Base-by-base conservation (phyloP, 2,888 invertebrate genomes). In the Oligia fasciuncula region DNA sequence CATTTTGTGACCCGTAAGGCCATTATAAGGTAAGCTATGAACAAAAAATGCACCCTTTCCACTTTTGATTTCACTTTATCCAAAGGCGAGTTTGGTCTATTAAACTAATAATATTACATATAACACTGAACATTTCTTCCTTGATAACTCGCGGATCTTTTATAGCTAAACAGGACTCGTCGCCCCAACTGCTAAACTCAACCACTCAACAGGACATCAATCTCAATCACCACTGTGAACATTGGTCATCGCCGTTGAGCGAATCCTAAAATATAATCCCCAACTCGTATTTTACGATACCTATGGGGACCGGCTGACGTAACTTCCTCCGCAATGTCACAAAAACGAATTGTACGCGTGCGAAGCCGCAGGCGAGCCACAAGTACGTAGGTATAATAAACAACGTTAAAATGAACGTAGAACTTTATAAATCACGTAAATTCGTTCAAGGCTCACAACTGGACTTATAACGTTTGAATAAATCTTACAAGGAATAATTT, bases 401-500 rank as follows among this genome's bases (percentile, higher is more conserved):
- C 77, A 80, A 80, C 73, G 72, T 83, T 79, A 67, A 81, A 77
- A 72, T 77, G 46, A 81, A 82, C 76, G 46, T 80, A 43, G 74
- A 85, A 81, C 80, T 76, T 84, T 77, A 84, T 78, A 78, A 87
- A 89, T 83, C 66, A 83, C 70, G 80, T 84, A 78, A 86, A 87
- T 87, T 86, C 74, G 76, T 87, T 86, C 88, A 82, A 85, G 88
- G 83, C 72, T 81, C 83, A 77, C 84, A 85, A 83, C 88, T 83
- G 87, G 85, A 87, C 79, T 78, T 88, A 79, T 84, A 87, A 85
- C 82, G 73, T 85, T 80, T 84, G 84, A 86, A 86, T 88, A 89
- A 86, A 90, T 89, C 80, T 84, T 83, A 86, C 70, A 86, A 85
- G 81, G 86, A 91, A 89, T 89, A 85, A 89, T 85, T 90, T 87